These are phyloP conservation scores for Pogonophryne albipinna DNA, from an alignment of 2,797 vertebrate species.

Conservation along the genomic window DNA sequence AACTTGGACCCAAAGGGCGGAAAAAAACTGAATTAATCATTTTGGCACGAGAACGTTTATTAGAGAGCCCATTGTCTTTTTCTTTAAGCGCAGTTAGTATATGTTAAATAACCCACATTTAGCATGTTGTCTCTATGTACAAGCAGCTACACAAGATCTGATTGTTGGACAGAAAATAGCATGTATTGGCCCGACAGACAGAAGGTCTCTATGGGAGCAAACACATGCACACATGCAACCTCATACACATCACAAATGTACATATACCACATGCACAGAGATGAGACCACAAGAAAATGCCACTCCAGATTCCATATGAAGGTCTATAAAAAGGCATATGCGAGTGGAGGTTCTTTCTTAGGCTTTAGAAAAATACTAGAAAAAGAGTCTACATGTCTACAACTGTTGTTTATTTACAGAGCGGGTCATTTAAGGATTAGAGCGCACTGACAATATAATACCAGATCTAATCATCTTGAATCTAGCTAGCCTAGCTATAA, in stretches of 20 bases:
- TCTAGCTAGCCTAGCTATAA: too few species aligned
- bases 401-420: not conserved
- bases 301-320: slow-evolving; percentile 11
- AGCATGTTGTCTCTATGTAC: slow-evolving; percentile 1
- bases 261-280: not conserved
- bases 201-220: slow-evolving; percentile 28
- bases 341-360: not conserved
- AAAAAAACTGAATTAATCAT: slow-evolving; percentile 46
- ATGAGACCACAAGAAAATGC: not conserved
- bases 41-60: slow-evolving; percentile 41
- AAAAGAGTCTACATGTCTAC: not conserved
- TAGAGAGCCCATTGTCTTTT: slow-evolving; percentile 14
- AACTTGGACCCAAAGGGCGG: slow-evolving; percentile 37
- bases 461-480: too few species aligned
- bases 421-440: not conserved
- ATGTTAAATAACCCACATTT: slow-evolving; percentile 11
- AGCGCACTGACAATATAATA: not conserved
- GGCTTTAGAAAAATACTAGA: not conserved
- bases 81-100: slow-evolving; percentile 9
- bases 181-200: not conserved
- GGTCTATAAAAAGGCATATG: slow-evolving; percentile 5
- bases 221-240: slow-evolving; percentile 11
- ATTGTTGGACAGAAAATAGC: not conserved
- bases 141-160: not conserved
- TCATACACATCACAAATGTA: not conserved